Conservation (phyloP, 2,797 vertebrate genomes). For the Trachurus trachurus region DNA sequence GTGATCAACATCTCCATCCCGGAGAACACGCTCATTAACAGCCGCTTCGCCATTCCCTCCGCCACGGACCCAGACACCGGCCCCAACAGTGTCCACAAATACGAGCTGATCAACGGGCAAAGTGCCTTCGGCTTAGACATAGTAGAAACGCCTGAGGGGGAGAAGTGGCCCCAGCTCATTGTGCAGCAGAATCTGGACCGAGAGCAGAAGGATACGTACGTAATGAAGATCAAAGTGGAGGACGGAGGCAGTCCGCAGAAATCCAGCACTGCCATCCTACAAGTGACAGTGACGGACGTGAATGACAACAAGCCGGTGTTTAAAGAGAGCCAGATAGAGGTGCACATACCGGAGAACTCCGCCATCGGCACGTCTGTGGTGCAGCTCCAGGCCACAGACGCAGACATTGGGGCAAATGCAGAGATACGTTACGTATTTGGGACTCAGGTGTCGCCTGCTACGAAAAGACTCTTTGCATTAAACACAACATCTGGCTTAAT, state of each 20-base stretch:
- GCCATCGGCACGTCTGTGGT: slow-evolving; percentile 95
- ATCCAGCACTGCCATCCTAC: slow-evolving; percentile 99
- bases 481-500: slow-evolving; percentile 96
- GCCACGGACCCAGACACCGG: slow-evolving; percentile 99
- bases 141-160: slow-evolving; percentile 98
- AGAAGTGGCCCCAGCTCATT: slow-evolving; percentile 99
- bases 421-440: slow-evolving; percentile 98
- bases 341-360: slow-evolving; percentile 97
- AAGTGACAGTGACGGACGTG: slow-evolving; percentile 98
- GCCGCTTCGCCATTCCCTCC: slow-evolving; percentile 97
- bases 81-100: slow-evolving; percentile 98
- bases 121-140: slow-evolving; percentile 99
- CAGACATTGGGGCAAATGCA: slow-evolving; percentile 96
- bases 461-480: slow-evolving; percentile 97
- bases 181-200: slow-evolving; percentile 98
- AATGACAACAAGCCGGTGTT: slow-evolving; percentile 98
- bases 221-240: slow-evolving; percentile 99
- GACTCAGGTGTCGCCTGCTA: slow-evolving; percentile 95
- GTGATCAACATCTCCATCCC: slow-evolving; percentile 99
- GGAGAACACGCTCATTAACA: slow-evolving; percentile 99
- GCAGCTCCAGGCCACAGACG: slow-evolving; percentile 97
- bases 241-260: slow-evolving; percentile 97
- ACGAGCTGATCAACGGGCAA: slow-evolving; percentile 96
- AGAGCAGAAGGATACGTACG: slow-evolving; percentile 99
- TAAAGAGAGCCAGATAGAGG: slow-evolving; percentile 97